Evolutionary conservation across 2,888 invertebrate species (phyloP), one percentile per base, ranked within the genome.

Genomic region (Chloroclystis v-ata): DNA sequence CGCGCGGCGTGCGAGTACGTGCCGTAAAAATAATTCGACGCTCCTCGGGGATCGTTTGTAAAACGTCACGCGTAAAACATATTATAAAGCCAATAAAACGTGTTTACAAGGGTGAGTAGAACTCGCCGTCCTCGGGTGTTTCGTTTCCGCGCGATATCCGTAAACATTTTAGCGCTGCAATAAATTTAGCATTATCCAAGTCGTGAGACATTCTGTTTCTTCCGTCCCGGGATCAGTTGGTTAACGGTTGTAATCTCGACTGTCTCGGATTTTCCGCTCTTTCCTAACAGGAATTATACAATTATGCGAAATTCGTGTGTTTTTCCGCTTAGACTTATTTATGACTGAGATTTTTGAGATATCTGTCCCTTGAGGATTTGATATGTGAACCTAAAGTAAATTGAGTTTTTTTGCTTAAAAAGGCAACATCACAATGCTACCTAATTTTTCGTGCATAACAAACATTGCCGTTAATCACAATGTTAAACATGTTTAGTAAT

Each of bases 41-140:
- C 75, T 85, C 80, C 75, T 78, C 79, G 54, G 80, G 82, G 86
- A 87, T 86, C 86, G 87, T 86, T 86, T 86, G 85, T 87, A 84
- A 87, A 87, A 85, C 85, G 85, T 87, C 86, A 86, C 86, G 85
- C 85, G 86, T 87, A 85, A 85, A 87, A 86, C 87, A 86, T 87
- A 86, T 87, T 86, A 86, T 86, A 87, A 87, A 86, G 84, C 86
- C 86, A 86, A 86, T 87, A 87, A 87, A 87, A 85, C 84, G 86
- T 85, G 87, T 87, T 87, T 86, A 87, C 85, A 86, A 83, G 86
- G 85, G 85, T 82, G 86, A 82, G 80, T 78, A 74, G 78, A 73
- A 78, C 78, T 78, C 77, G 78, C 78, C 80, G 72, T 73, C 67
- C 75, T 69, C 68, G 67, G 69, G 70, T 65, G 72, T 70, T 69